Evolutionary conservation across 2,888 invertebrate species (phyloP).

Genomic region (Unio delphinus): DNA sequence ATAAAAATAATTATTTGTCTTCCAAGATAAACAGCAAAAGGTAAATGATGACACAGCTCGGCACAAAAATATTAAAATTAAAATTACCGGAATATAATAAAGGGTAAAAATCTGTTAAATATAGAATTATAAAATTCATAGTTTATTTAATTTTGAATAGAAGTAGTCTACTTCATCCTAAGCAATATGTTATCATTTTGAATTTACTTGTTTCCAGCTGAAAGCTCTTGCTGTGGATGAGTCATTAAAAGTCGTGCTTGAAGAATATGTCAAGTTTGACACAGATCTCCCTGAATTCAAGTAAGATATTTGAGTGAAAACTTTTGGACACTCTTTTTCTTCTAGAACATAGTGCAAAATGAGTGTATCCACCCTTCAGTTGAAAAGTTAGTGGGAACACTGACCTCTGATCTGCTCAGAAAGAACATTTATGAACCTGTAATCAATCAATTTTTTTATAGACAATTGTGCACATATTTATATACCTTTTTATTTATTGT

Average conservation of each 20-base stretch:
- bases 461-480: neutral
- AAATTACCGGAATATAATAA: too few species aligned
- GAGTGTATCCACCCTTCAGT: too few species aligned
- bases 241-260: slow-evolving; percentile 81
- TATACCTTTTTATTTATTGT: neutral
- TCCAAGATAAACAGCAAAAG: too few species aligned
- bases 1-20: too few species aligned
- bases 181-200: neutral
- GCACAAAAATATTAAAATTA: too few species aligned
- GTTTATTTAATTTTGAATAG: too few species aligned
- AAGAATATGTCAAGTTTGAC: slow-evolving; percentile 91
- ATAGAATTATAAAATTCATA: too few species aligned
- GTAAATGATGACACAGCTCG: too few species aligned
- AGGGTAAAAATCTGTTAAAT: too few species aligned
- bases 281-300: slow-evolving; percentile 91
- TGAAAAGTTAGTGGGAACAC: too few species aligned
- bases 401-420: too few species aligned
- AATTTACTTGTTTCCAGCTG: slow-evolving; percentile 76
- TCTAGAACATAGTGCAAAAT: neutral
- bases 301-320: slow-evolving; percentile 72
- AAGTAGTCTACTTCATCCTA: neutral
- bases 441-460: neutral
- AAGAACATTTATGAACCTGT: too few species aligned
- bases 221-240: slow-evolving; percentile 90
- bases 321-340: neutral